These are phyloP conservation scores for Solenodon paradoxus DNA, from an alignment of 2,113 vertebrate genomes.

Conservation along the genomic window DNA sequence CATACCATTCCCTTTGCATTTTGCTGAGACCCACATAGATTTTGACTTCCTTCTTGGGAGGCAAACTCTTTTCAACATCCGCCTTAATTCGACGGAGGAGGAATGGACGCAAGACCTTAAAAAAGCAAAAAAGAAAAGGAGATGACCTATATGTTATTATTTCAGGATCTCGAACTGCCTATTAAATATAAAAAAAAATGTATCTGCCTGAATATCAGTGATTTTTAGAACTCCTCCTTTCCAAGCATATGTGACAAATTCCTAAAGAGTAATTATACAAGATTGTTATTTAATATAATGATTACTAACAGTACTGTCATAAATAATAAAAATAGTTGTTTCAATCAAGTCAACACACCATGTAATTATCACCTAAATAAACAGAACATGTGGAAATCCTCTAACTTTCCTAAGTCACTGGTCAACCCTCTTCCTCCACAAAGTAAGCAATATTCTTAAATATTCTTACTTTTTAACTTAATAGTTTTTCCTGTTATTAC, in stretches of 20 bases:
- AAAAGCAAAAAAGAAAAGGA: not conserved
- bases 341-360: not conserved
- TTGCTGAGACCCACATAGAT: conserved; percentile 99
- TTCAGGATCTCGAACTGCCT: not conserved
- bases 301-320: too few relatives aligned
- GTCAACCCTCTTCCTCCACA: not conserved
- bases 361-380: not conserved
- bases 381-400: not conserved
- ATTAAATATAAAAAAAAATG: conserved; percentile 4
- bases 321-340: not conserved
- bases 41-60: conserved; percentile 98
- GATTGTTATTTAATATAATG: not conserved
- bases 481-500: not conserved
- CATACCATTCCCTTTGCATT: conserved; percentile 99
- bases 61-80: conserved; percentile 97
- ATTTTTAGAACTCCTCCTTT: conserved; percentile 14
- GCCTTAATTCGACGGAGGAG: conserved; percentile 98
- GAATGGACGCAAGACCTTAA: conserved; percentile 95
- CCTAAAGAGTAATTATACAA: not conserved
- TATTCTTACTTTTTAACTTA: not conserved
- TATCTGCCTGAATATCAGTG: not conserved
- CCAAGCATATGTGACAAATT: not conserved
- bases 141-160: not conserved
- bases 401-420: not conserved
- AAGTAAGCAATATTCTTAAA: not conserved